Evolutionary conservation across 2,797 vertebrate species (phyloP).

Genomic region (Sardinella longiceps): DNA sequence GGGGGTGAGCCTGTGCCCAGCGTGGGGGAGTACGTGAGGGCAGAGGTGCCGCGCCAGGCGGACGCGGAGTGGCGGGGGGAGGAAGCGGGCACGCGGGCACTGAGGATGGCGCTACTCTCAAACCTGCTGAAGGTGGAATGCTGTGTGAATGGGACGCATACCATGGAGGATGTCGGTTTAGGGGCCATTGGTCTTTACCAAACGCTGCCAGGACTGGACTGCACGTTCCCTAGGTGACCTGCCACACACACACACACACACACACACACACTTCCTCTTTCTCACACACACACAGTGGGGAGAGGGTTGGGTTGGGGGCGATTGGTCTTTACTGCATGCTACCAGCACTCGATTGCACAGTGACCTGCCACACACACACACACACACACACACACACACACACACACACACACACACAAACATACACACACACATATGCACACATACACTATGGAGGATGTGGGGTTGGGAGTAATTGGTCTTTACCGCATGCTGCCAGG

Average conservation of each 20-base stretch:
- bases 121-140: conserved; percentile 84
- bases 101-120: conserved; percentile 75
- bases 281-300: too few species aligned
- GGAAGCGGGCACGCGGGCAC: conserved; percentile 47
- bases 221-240: conserved; percentile 84
- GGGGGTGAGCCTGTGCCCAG: conserved; percentile 66
- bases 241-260: not conserved
- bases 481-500: too few species aligned
- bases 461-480: too few species aligned
- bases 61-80: conserved; percentile 65
- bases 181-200: conserved; percentile 83
- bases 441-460: too few species aligned
- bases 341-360: too few species aligned
- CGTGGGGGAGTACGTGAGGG: conserved; percentile 81
- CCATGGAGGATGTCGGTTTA: conserved; percentile 86
- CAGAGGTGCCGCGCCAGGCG: conserved; percentile 62
- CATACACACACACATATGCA: too few species aligned
- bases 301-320: too few species aligned
- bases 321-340: too few species aligned
- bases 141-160: conserved; percentile 82
- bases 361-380: too few species aligned
- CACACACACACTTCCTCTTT: too few species aligned
- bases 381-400: too few species aligned
- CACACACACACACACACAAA: too few species aligned
- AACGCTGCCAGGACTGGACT: conserved; percentile 87